phyloP scores from a whole-genome alignment of 2,113 vertebrate genomes.

The Zeus faber region DNA sequence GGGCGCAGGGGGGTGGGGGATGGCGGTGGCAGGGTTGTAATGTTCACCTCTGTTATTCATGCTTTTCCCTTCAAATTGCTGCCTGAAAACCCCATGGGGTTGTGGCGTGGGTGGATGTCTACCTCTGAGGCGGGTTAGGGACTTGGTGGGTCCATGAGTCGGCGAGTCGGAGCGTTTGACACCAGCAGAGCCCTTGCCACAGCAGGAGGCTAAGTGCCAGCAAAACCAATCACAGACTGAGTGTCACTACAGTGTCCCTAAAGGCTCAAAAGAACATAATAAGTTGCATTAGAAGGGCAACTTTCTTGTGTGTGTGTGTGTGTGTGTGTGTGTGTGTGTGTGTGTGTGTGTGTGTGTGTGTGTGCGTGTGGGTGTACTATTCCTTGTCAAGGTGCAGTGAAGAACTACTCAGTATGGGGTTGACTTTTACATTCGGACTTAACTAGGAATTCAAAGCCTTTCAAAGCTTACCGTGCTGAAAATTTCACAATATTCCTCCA shows the following conservation, averaged over 20 bases:
- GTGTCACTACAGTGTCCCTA: constrained; percentile 51
- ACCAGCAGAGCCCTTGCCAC: constrained; percentile 37
- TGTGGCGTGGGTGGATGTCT: neutral
- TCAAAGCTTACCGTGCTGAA: constrained; percentile 50
- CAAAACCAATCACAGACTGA: constrained; percentile 30
- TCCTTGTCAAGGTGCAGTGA: too few species aligned
- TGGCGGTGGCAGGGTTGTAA: neutral
- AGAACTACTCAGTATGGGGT: too few species aligned
- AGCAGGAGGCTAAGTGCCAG: constrained; percentile 47
- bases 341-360: too few species aligned
- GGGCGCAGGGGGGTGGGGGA: constrained; percentile 31
- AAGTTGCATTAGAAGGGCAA: constrained; percentile 20
- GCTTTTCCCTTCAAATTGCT: constrained; percentile 11
- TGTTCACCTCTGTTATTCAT: constrained; percentile 48
- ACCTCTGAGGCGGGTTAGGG: neutral
- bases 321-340: too few species aligned
- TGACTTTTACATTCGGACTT: neutral
- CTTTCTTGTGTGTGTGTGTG: too few species aligned
- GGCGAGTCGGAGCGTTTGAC: constrained; percentile 51
- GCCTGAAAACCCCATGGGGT: constrained; percentile 23
- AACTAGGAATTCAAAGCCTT: constrained; percentile 12
- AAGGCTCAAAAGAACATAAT: constrained; percentile 49
- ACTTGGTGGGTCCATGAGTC: neutral
- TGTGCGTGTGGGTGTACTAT: too few species aligned
- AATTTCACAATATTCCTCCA: constrained; percentile 43